Evolutionary conservation across 2,888 invertebrate genomes (phyloP).

Genomic region (Pseudococcus longispinus): DNA sequence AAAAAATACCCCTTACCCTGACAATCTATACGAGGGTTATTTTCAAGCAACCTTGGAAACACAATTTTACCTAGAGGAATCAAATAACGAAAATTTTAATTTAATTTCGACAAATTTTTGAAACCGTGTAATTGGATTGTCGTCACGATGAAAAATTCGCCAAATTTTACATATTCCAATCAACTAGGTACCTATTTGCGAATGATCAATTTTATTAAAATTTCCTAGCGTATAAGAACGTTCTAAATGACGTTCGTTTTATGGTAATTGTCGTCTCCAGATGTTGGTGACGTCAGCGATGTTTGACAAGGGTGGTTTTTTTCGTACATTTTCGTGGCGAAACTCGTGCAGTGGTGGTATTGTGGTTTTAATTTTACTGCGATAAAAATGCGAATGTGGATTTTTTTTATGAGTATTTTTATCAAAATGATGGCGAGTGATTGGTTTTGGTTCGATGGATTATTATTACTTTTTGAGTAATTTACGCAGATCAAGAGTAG

Average conservation of each 20-base stretch:
- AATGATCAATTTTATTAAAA: not conserved
- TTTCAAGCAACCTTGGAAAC: not conserved
- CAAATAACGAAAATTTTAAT: not conserved
- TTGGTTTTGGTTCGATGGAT: too few species aligned
- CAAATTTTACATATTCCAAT: not conserved
- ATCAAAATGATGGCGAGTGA: too few species aligned
- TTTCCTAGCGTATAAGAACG: not conserved
- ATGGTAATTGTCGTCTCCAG: slow-evolving; percentile 8
- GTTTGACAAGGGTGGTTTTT: not conserved
- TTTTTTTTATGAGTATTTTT: too few species aligned
- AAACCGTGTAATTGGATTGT: not conserved
- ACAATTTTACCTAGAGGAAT: not conserved
- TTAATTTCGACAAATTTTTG: not conserved
- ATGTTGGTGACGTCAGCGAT: not conserved
- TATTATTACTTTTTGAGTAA: too few species aligned
- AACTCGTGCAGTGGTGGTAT: not conserved
- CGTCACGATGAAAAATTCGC: not conserved
- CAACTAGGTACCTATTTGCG: not conserved
- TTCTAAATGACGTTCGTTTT: not conserved
- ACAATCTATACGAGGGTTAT: not conserved
- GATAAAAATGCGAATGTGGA: too few species aligned
- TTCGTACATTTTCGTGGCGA: not conserved
- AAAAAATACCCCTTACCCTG: slow-evolving; percentile 36
- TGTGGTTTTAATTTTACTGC: not conserved
- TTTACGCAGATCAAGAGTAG: too few species aligned